phyloP scores from a whole-genome alignment of 2,888 invertebrate species.

The Sisyra terminalis region DNA sequence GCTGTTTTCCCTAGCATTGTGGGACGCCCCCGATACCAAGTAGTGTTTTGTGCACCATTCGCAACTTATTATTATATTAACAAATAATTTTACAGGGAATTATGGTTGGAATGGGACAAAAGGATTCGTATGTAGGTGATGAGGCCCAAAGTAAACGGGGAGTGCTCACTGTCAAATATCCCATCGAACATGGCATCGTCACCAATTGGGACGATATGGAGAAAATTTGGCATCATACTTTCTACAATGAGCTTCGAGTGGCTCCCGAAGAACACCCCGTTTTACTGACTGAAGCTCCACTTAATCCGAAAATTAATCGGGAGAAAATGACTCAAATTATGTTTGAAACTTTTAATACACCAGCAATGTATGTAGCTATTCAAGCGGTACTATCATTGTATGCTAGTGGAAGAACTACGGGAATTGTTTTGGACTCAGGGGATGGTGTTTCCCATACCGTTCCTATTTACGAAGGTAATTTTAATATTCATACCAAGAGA shows the following conservation, averaged over 20 bases:
- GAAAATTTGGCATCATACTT: slow-evolving; percentile 98
- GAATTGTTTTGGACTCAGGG: slow-evolving; percentile 89
- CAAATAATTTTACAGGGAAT: slow-evolving; percentile 39
- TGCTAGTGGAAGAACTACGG: slow-evolving; percentile 91
- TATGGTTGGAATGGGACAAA: slow-evolving; percentile 97
- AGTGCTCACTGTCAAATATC: slow-evolving; percentile 89
- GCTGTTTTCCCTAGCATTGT: slow-evolving; percentile 95
- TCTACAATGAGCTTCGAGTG: slow-evolving; percentile 94
- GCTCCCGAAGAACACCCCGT: slow-evolving; percentile 88
- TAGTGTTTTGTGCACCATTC: neutral
- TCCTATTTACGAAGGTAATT: slow-evolving; percentile 76
- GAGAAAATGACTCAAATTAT: slow-evolving; percentile 89
- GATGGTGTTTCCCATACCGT: slow-evolving; percentile 94
- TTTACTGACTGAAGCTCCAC: slow-evolving; percentile 71
- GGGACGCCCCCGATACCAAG: slow-evolving; percentile 77
- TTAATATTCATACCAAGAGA: neutral
- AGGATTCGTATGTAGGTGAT: slow-evolving; percentile 91
- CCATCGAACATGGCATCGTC: slow-evolving; percentile 93
- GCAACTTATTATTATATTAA: neutral
- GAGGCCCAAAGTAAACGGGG: slow-evolving; percentile 95
- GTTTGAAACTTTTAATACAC: slow-evolving; percentile 87
- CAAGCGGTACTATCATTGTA: slow-evolving; percentile 86
- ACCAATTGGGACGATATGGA: slow-evolving; percentile 99
- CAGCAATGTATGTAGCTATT: slow-evolving; percentile 90
- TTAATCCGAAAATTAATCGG: slow-evolving; percentile 76